Percentiles rank a stretch among this genome's conserved stretches.
These are phyloP conservation scores for Lasioglossum pauxillum DNA, from an alignment of 2,888 invertebrate genomes.

Conservation along the genomic window DNA sequence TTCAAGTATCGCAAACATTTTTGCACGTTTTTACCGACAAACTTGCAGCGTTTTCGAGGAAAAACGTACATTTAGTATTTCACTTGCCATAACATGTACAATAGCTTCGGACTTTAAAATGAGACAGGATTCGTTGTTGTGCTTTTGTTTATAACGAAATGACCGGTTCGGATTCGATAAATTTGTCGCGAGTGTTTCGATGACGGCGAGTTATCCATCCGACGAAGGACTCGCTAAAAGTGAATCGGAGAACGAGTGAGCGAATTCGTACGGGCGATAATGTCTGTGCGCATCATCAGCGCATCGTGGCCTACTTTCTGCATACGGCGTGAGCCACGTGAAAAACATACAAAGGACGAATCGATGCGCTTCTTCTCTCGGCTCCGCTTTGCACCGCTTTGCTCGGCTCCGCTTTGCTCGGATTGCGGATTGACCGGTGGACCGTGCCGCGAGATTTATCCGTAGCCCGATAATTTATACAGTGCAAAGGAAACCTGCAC, in stretches of 20 bases:
- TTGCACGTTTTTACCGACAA: too few species aligned
- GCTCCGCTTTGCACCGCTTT: background rate
- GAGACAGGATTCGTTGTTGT: too few species aligned
- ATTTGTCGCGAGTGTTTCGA: background rate
- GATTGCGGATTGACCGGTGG: slow-evolving; percentile 33
- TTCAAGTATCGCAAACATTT: too few species aligned
- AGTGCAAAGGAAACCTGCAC: slow-evolving; percentile 58
- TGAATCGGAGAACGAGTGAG: slow-evolving; percentile 27
- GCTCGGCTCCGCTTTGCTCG: background rate
- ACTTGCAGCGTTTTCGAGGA: too few species aligned
- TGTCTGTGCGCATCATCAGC: slow-evolving; percentile 29
- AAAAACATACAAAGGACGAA: slow-evolving; percentile 57
- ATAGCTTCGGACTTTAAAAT: too few species aligned
- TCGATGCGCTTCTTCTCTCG: slow-evolving; percentile 43
- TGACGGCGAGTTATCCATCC: background rate
- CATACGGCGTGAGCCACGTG: slow-evolving; percentile 3
- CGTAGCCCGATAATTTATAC: slow-evolving; percentile 68
- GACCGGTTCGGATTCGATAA: background rate
- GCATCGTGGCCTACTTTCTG: slow-evolving; percentile 39
- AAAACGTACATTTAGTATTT: too few species aligned
- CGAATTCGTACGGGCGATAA: slow-evolving; percentile 22
- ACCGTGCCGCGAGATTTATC: slow-evolving; percentile 68
- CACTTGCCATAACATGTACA: too few species aligned
- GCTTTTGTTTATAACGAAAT: too few species aligned
- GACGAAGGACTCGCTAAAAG: background rate